Conservation (phyloP, 2,113 vertebrate species). For the Silurus asotus region DNA sequence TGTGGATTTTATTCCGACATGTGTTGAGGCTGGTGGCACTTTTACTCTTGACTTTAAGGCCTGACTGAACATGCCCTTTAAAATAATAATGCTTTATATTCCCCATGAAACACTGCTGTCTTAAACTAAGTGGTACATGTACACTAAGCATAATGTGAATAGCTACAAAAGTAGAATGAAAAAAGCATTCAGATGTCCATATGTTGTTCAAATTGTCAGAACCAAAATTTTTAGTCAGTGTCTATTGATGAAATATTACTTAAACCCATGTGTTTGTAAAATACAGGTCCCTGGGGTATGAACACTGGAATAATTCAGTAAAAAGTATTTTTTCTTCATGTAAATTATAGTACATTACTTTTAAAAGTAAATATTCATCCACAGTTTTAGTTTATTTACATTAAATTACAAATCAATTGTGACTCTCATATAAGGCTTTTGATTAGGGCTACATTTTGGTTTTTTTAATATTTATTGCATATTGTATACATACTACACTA, state of each 20-base stretch:
- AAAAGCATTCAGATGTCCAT: not conserved
- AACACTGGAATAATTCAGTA: not conserved
- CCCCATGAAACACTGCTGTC: not conserved
- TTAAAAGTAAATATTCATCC: not conserved
- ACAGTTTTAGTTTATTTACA: not conserved
- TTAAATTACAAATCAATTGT: not conserved
- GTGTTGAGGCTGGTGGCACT: not conserved
- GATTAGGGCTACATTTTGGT: not conserved
- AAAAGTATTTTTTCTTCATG: not conserved
- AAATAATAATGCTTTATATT: not conserved
- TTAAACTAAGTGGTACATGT: not conserved
- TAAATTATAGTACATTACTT: not conserved
- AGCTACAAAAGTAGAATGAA: not conserved
- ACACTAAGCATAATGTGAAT: not conserved
- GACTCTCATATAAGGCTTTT: not conserved
- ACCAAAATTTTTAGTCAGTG: not conserved
- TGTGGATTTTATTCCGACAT: conserved; percentile 6
- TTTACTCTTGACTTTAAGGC: not conserved
- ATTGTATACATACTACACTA: too few relatives aligned
- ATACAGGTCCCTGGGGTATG: not conserved
- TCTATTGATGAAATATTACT: not conserved
- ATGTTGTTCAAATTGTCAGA: not conserved
- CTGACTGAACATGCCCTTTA: not conserved
- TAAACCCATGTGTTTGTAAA: not conserved
- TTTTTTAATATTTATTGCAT: not conserved